Base-by-base conservation (phyloP, 2,888 invertebrate species). In the Ophioninae sp. region DNA sequence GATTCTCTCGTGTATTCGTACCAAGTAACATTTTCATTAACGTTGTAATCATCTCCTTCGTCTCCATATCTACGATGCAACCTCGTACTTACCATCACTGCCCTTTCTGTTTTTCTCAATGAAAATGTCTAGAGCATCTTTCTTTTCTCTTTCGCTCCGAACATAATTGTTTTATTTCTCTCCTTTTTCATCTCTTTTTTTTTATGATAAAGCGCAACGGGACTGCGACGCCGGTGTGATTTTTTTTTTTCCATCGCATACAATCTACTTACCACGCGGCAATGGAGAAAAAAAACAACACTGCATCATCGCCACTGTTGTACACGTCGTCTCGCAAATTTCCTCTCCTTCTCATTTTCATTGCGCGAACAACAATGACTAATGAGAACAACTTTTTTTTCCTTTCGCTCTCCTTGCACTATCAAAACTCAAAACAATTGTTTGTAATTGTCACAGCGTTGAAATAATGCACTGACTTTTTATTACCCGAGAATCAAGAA, bases 61-160 rank as follows among this genome's bases (percentile, higher is more conserved):
- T 13, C 17, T 20, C 59, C 59, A 7, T 59, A 79, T 56, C 83
- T 81, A 76, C 79, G 72, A 75, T 79, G 67, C 72, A 84, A 72
- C 84, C 75, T 74, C 56, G 75, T 84, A 84, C 84, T 84, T 84
- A 84, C 84, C 84, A 69, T 71, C 20, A 41, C 63, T 79, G 51
- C 58, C 44, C 58, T 75, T 61, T 23, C 20, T 67, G 51, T 41
- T 20, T 65, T 6, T 51, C 22, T 58, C 17, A 17, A 73, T 51
- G 67, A 59, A 73, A 67, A 67, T 67, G 22, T 17, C 5, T 73
- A n/a, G 61, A 22, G 58, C 67, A 59, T 59, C 59, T 68, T 74
- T 51, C 41, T 23, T n/a, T 56, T 37, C 51, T 30, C 37, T 30
- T 39, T 67, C 41, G 17, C 8, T 74, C 51, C 22, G 58, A 56